Base-by-base conservation (phyloP, 2,888 invertebrate species). In the Habrosyne pyritoides region DNA sequence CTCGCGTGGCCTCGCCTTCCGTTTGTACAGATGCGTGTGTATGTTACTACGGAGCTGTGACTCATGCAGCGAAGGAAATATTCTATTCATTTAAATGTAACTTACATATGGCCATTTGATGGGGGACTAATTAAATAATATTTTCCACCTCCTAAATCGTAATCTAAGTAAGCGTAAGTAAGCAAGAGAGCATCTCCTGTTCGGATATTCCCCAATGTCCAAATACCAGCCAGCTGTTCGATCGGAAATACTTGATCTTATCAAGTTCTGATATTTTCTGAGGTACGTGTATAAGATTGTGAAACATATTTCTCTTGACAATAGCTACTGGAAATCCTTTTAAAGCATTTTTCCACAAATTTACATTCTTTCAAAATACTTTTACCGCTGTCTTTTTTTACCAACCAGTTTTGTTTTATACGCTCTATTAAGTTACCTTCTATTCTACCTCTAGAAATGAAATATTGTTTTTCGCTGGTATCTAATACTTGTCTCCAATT, bases 1-100 rank as follows among this genome's bases (percentile, higher is more conserved):
- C 83, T 79, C 81, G 80, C 59, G 53, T 80, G 87, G 75, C 87
- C 87, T 87, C 86, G 87, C 71, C 70, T 65, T 61, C 65, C 75
- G 84, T 84, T 86, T 86, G 81, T 68, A 78, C 86, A 87, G 87
- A 83, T 87, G 87, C 77, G 73, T 53, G 69, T 69, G 69, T 67
- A 57, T 54, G 49, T 54, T 53, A 66, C 62, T 69, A 67, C 68
- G 67, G 68, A 63, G 56, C 61, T 64, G 59, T 76, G 76, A 78
- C 63, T 79, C 78, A 79, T 60, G 52, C 28, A 42, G 42, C 53
- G 54, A 63, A 63, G 60, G 56, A 61, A 63, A 59, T 63, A 61
- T 49, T 48, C 49, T 26, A 28, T 30, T 28, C 10, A 50, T 50
- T 50, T 28, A 22, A 30, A 28, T 28, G 14, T 36, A 7, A 21